phyloP scores from a whole-genome alignment of 2,888 invertebrate genomes.

The Lithophane socia region DNA sequence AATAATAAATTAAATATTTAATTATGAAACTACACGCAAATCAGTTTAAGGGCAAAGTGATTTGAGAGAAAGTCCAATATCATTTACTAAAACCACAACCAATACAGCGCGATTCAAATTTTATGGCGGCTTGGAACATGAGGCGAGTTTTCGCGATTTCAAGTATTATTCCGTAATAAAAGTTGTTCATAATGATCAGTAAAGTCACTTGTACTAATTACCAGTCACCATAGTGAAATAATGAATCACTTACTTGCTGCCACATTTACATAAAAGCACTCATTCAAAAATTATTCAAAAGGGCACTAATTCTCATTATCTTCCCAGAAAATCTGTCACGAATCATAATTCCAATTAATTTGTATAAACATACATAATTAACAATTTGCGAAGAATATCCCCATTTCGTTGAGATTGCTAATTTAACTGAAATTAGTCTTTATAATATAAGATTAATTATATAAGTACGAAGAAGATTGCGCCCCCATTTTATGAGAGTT shows the following conservation, averaged over 20 bases:
- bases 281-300: slow-evolving; percentile 16
- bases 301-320: neutral
- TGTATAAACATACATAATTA: slow-evolving; percentile 25
- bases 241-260: too few species aligned
- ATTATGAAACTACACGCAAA: neutral
- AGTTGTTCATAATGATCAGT: too few species aligned
- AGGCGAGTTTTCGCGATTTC: too few species aligned
- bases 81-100: neutral
- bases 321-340: neutral
- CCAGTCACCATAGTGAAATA: too few species aligned
- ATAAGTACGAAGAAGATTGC: neutral
- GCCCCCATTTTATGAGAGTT: neutral
- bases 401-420: slow-evolving; percentile 8
- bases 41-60: neutral
- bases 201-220: too few species aligned
- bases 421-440: slow-evolving; percentile 7
- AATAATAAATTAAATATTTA: neutral
- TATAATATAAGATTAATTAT: slow-evolving; percentile 11
- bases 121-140: neutral
- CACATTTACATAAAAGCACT: slow-evolving; percentile 2
- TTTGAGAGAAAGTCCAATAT: neutral
- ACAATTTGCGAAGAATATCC: neutral
- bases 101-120: neutral
- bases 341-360: slow-evolving; percentile 28
- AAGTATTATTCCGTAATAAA: too few species aligned